Evolutionary conservation across 2,797 vertebrate species (phyloP).

Genomic region (Heterohyrax brucei): DNA sequence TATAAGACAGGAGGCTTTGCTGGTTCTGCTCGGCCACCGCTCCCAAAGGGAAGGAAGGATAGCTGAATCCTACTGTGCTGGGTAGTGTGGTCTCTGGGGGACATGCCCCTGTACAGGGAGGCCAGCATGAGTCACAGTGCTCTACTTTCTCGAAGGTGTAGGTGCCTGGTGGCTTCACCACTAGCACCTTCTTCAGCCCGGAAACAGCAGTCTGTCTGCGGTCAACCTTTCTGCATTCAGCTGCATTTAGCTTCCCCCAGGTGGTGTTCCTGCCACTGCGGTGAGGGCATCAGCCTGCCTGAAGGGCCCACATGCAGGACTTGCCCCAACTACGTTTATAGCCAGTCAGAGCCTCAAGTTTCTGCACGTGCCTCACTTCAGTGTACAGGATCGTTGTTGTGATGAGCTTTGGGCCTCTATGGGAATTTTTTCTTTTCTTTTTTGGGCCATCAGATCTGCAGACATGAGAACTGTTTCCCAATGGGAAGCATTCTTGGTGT

Average conservation of each 20-base stretch:
- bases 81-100: rapidly evolving
- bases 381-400: background rate
- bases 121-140: background rate
- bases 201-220: background rate
- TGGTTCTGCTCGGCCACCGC: background rate
- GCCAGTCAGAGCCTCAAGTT: background rate
- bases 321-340: background rate
- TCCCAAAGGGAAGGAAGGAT: background rate
- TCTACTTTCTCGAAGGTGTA: background rate
- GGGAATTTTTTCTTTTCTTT: background rate
- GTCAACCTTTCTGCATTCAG: background rate
- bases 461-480: constrained; percentile 32
- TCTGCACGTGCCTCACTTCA: background rate
- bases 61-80: background rate
- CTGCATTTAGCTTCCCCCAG: background rate
- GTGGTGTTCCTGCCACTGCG: background rate
- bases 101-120: background rate
- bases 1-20: background rate
- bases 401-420: background rate
- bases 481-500: constrained; percentile 23
- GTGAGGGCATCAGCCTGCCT: background rate
- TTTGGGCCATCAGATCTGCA: background rate
- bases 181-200: background rate
- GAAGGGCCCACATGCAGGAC: background rate
- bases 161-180: too few relatives aligned